phyloP scores from a whole-genome alignment of 2,797 vertebrate genomes.

The Xyrichtys novacula region DNA sequence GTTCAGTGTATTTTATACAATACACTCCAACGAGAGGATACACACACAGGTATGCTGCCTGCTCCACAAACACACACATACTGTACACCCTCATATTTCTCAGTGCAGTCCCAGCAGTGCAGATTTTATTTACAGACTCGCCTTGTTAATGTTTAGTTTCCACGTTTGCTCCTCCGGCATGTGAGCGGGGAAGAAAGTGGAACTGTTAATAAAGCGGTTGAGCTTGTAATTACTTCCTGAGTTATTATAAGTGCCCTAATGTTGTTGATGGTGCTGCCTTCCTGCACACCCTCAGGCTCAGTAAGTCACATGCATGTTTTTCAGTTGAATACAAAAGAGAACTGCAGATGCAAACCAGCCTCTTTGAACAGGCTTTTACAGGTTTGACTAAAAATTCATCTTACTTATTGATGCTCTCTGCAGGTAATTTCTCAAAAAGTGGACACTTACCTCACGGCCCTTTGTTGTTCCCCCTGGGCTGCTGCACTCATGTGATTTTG shows the following conservation, averaged over 20 bases:
- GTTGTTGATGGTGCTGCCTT: slow-evolving; percentile 52
- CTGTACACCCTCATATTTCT: neutral
- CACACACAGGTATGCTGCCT: neutral
- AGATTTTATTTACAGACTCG: slow-evolving; percentile 58
- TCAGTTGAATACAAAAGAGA: slow-evolving; percentile 53
- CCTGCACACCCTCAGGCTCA: slow-evolving; percentile 29
- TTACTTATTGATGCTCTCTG: slow-evolving; percentile 43
- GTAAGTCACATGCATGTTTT: slow-evolving; percentile 5
- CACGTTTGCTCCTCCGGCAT: slow-evolving; percentile 58
- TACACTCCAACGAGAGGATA: neutral
- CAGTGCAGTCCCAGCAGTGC: slow-evolving; percentile 10
- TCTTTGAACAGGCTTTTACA: slow-evolving; percentile 57
- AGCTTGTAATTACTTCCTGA: slow-evolving; percentile 62
- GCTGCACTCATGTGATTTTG: slow-evolving; percentile 7
- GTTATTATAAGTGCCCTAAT: slow-evolving; percentile 58
- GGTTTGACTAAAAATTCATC: slow-evolving; percentile 60
- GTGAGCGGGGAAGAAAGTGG: slow-evolving; percentile 54
- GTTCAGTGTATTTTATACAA: neutral
- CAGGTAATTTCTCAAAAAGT: neutral
- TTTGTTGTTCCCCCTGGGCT: neutral
- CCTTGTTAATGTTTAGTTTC: slow-evolving; percentile 51
- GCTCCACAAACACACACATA: slow-evolving; percentile 4
- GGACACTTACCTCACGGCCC: neutral
- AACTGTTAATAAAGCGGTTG: slow-evolving; percentile 69
- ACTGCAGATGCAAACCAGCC: slow-evolving; percentile 51